Evolutionary conservation across 2,113 vertebrate genomes (phyloP).

Genomic region (Misgurnus mizolepis): DNA sequence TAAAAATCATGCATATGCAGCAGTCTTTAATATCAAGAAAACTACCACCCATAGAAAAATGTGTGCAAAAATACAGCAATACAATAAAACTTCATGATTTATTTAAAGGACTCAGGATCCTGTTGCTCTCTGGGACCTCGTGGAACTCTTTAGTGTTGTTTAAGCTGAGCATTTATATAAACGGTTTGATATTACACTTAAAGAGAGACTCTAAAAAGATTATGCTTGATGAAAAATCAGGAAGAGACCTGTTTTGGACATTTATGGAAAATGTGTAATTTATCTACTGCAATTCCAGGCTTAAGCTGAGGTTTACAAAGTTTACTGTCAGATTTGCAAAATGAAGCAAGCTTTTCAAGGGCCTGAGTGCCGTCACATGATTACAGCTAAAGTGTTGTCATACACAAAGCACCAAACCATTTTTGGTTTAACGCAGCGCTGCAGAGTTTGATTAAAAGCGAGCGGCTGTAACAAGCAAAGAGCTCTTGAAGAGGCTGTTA

Average conservation of each 20-base stretch:
- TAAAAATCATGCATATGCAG: no score
- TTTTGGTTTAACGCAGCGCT: neutral
- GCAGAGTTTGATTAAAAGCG: conserved; percentile 22
- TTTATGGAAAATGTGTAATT: conserved; percentile 14
- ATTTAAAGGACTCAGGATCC: conserved; percentile 63
- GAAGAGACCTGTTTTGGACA: conserved; percentile 33
- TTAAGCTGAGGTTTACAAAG: conserved; percentile 6
- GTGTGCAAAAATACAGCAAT: conserved; percentile 53
- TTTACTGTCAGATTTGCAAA: conserved; percentile 32
- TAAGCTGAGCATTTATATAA: conserved; percentile 63
- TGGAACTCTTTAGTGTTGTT: conserved; percentile 61
- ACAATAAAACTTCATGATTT: conserved; percentile 65
- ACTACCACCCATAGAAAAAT: no score
- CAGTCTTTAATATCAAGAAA: neutral
- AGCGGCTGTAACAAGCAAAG: conserved; percentile 1
- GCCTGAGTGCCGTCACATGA: conserved; percentile 10
- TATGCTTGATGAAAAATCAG: conserved; percentile 59
- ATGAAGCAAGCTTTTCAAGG: conserved; percentile 13
- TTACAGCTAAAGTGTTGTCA: conserved; percentile 7
- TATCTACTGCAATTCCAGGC: neutral
- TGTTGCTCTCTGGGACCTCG: conserved; percentile 63
- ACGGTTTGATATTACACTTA: conserved; percentile 56
- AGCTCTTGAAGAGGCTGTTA: conserved; percentile 14
- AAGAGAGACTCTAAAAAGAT: conserved; percentile 60
- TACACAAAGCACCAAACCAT: conserved; percentile 1